Conservation (phyloP, 2,797 vertebrate species). For the Tarsius wallacei region DNA sequence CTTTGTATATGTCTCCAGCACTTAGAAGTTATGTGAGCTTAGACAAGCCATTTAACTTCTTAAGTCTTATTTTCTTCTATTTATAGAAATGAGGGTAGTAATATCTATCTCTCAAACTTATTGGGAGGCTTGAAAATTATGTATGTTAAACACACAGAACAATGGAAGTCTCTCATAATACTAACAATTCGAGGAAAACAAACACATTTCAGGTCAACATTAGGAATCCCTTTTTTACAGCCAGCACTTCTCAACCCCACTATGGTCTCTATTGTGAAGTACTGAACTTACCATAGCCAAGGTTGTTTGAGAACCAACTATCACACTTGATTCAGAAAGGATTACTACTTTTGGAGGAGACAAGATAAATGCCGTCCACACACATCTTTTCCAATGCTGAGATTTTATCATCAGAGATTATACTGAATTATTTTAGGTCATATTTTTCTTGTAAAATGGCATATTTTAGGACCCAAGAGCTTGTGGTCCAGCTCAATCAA, state of each 20-base stretch:
- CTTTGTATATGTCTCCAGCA: not conserved
- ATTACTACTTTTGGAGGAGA: not conserved
- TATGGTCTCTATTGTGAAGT: not conserved
- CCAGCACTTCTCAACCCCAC: not conserved
- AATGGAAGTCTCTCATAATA: not conserved
- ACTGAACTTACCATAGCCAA: not conserved
- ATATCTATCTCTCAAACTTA: slow-evolving; percentile 41
- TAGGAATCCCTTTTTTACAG: not conserved
- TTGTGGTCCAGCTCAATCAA: not conserved
- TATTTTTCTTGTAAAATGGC: not conserved
- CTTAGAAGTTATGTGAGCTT: not conserved
- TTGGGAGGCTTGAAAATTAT: not conserved
- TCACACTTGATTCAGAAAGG: not conserved
- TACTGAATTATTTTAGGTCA: not conserved
- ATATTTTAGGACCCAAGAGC: not conserved
- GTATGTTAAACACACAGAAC: not conserved
- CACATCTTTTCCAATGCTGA: not conserved
- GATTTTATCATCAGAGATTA: slow-evolving; percentile 25
- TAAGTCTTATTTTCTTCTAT: not conserved
- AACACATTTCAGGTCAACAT: not conserved
- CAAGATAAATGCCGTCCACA: not conserved
- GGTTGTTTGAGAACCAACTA: not conserved
- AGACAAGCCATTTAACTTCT: not conserved
- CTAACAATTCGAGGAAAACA: not conserved
- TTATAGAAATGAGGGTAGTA: not conserved